Percentiles rank a stretch among this genome's conserved stretches.
phyloP scores from a whole-genome alignment of 2,113 vertebrate species.

The Tichodroma muraria region DNA sequence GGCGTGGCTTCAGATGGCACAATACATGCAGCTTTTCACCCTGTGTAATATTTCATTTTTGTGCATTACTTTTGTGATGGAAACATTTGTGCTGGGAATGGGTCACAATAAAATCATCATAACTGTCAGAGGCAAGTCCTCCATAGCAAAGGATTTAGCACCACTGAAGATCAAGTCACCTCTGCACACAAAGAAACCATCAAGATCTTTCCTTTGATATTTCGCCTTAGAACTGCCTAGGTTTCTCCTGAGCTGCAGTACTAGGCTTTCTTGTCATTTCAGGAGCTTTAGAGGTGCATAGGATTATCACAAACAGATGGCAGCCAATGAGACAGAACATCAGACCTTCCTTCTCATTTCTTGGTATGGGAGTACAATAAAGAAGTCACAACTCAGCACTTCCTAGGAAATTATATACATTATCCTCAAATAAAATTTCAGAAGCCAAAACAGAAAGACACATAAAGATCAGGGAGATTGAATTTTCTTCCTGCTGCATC shows the following conservation, averaged over 20 bases:
- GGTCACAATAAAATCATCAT: not conserved
- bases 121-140: not conserved
- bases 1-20: not conserved
- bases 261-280: not conserved
- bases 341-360: not conserved
- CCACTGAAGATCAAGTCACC: not conserved
- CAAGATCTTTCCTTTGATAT: not conserved
- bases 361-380: not conserved
- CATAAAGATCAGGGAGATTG: not conserved
- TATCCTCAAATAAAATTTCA: not conserved
- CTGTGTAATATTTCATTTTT: not conserved
- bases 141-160: not conserved
- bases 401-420: not conserved
- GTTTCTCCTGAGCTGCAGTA: not conserved
- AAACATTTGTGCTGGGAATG: not conserved
- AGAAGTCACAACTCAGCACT: not conserved
- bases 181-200: not conserved
- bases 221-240: not conserved
- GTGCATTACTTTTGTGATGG: not conserved
- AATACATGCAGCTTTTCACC: not conserved
- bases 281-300: not conserved
- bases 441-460: not conserved
- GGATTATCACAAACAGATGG: conserved; percentile 22
- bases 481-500: not conserved
- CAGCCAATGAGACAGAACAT: not conserved